Evolutionary conservation across 2,888 invertebrate species (phyloP).

Genomic region (Drosophila meridiana): DNA sequence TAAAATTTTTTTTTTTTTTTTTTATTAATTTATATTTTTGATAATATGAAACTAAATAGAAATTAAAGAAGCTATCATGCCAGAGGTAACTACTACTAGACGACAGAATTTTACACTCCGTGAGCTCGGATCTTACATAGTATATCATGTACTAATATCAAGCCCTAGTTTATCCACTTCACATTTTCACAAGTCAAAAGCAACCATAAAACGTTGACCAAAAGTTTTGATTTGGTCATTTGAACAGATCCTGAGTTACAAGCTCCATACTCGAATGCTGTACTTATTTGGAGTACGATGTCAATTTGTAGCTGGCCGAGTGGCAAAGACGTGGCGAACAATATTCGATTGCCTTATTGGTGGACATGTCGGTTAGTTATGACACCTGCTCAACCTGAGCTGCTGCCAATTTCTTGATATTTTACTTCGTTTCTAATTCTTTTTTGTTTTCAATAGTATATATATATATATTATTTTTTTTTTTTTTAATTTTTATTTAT

Average conservation of each 20-base stretch:
- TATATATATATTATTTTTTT: background rate
- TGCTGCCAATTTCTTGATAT: slow-evolving; percentile 19
- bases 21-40: too few relatives aligned
- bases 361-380: slow-evolving; percentile 62
- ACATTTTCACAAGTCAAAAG: background rate
- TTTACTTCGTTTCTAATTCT: slow-evolving; percentile 21
- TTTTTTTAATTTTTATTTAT: slow-evolving; percentile 24
- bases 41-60: too few relatives aligned
- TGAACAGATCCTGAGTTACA: slow-evolving; percentile 25
- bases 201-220: background rate
- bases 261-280: slow-evolving; percentile 13
- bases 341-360: slow-evolving; percentile 37
- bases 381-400: slow-evolving; percentile 59
- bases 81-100: too few relatives aligned
- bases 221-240: background rate
- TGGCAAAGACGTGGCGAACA: slow-evolving; percentile 12
- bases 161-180: background rate
- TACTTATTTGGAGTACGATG: slow-evolving; percentile 34
- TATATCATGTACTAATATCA: background rate
- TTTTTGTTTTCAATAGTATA: slow-evolving; percentile 3
- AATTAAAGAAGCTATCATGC: too few relatives aligned
- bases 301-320: slow-evolving; percentile 38
- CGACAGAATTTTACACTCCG: too few relatives aligned
- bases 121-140: background rate
- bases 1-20: too few relatives aligned